Evolutionary conservation across 2,113 vertebrate genomes (phyloP).

Genomic region (Anser brachyrhynchus): DNA sequence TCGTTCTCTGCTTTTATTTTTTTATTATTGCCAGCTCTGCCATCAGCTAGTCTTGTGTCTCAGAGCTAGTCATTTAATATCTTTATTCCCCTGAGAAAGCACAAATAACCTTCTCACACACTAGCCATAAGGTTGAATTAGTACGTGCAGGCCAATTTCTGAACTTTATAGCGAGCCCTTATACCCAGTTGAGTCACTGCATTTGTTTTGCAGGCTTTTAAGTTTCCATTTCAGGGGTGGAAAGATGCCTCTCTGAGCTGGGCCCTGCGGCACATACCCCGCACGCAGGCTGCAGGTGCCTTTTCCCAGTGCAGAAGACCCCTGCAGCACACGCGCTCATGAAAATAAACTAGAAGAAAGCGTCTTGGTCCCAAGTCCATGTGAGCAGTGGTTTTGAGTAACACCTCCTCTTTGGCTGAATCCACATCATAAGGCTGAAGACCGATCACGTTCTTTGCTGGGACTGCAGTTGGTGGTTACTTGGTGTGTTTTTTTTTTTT

Average conservation of each 20-base stretch:
- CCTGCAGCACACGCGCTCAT: accelerated
- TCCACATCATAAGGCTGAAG: not conserved
- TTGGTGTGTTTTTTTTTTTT: not conserved
- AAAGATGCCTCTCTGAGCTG: not conserved
- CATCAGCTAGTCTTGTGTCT: not conserved
- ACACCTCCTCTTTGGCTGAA: not conserved
- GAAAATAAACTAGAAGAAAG: not conserved
- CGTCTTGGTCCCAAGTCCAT: accelerated
- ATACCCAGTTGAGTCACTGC: not conserved
- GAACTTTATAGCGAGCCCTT: not conserved
- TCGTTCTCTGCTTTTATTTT: not conserved
- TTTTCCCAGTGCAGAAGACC: not conserved
- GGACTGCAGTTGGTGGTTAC: not conserved
- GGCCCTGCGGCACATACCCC: accelerated
- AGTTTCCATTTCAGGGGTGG: not conserved
- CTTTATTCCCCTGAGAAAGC: not conserved
- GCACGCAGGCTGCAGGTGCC: not conserved
- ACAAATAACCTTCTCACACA: not conserved
- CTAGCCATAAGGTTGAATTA: not conserved
- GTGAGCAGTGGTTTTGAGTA: not conserved
- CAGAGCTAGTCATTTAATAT: not conserved
- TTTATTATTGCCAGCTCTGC: not conserved
- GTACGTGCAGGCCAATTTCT: not conserved
- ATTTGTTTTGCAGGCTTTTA: not conserved
- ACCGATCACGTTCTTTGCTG: not conserved